phyloP scores from a whole-genome alignment of 1,140 invertebrate genomes.

The Lasioglossum albipes region DNA sequence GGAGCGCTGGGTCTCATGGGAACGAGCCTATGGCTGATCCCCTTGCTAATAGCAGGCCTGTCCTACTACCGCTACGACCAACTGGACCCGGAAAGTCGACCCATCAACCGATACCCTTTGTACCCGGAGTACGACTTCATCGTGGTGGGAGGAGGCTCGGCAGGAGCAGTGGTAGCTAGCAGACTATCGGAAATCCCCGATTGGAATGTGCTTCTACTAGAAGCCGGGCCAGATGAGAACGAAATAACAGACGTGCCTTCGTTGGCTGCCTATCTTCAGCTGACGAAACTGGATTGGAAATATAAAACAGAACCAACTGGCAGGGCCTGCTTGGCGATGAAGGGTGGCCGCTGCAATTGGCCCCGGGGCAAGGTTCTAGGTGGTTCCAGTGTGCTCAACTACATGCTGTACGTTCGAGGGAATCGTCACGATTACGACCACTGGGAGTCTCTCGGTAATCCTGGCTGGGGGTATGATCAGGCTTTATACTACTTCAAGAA shows the following conservation, averaged over 20 bases:
- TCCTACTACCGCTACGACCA: slow-evolving; percentile 91
- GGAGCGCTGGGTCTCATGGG: slow-evolving; percentile 86
- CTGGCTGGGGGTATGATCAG: slow-evolving; percentile 94
- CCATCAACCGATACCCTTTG: slow-evolving; percentile 82
- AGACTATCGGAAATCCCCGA: slow-evolving; percentile 90
- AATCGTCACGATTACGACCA: slow-evolving; percentile 92
- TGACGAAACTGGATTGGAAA: slow-evolving; percentile 94
- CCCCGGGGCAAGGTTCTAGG: slow-evolving; percentile 92
- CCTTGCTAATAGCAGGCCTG: slow-evolving; percentile 88
- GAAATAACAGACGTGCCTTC: slow-evolving; percentile 94
- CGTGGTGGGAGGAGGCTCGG: slow-evolving; percentile 94
- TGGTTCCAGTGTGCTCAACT: slow-evolving; percentile 95
- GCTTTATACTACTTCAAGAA: slow-evolving; percentile 94
- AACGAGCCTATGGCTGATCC: slow-evolving; percentile 90
- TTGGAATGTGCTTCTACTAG: slow-evolving; percentile 92
- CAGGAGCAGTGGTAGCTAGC: slow-evolving; percentile 95
- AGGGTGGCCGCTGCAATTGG: slow-evolving; percentile 90
- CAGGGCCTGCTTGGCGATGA: slow-evolving; percentile 87
- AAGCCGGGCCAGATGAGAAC: slow-evolving; percentile 95
- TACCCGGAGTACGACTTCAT: slow-evolving; percentile 90
- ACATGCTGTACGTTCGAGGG: slow-evolving; percentile 96
- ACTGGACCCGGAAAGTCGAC: slow-evolving; percentile 88
- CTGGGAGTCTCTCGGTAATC: slow-evolving; percentile 93
- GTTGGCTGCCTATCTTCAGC: slow-evolving; percentile 91
- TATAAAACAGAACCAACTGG: slow-evolving; percentile 94